phyloP scores from a whole-genome alignment of 2,888 invertebrate species.

The Paralinhomoeus sp. region DNA sequence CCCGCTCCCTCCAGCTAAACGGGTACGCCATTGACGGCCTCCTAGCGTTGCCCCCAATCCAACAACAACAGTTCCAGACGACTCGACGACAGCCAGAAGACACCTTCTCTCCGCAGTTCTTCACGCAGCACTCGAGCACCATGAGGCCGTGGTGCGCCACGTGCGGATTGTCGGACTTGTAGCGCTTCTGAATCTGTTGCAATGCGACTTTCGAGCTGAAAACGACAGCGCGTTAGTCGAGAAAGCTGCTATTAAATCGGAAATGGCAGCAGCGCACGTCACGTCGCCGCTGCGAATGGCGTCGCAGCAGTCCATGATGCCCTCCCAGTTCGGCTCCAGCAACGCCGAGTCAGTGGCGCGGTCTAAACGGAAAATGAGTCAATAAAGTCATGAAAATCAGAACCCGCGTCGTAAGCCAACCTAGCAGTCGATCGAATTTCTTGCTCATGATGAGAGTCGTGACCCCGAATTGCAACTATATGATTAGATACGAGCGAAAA shows the following conservation, averaged over 20 bases:
- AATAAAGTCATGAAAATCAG: too few species aligned
- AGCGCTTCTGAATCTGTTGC: conserved; percentile 62
- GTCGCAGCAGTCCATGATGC: conserved; percentile 80
- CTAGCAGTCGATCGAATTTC: conserved; percentile 8
- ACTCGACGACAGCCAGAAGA: too few species aligned
- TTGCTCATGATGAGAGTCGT: too few species aligned
- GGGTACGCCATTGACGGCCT: not conserved
- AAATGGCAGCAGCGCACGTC: conserved; percentile 35
- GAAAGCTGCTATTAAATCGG: too few species aligned
- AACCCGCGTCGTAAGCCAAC: conserved; percentile 3
- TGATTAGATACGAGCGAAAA: too few species aligned
- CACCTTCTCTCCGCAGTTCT: conserved; percentile 67
- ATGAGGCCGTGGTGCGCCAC: conserved; percentile 42
- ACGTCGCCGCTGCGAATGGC: conserved; percentile 83
- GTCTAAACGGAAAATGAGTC: conserved; percentile 39
- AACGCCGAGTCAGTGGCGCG: conserved; percentile 83
- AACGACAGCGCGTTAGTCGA: too few species aligned
- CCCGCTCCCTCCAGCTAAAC: not conserved
- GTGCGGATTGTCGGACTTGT: conserved; percentile 69
- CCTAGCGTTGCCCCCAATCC: too few species aligned
- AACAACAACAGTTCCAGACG: too few species aligned
- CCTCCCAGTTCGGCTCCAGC: conserved; percentile 87
- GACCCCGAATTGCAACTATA: too few species aligned
- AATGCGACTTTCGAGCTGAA: conserved; percentile 47
- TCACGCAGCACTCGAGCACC: conserved; percentile 78